Base-by-base conservation (phyloP, 2,113 vertebrate genomes). In the Scortum barcoo region DNA sequence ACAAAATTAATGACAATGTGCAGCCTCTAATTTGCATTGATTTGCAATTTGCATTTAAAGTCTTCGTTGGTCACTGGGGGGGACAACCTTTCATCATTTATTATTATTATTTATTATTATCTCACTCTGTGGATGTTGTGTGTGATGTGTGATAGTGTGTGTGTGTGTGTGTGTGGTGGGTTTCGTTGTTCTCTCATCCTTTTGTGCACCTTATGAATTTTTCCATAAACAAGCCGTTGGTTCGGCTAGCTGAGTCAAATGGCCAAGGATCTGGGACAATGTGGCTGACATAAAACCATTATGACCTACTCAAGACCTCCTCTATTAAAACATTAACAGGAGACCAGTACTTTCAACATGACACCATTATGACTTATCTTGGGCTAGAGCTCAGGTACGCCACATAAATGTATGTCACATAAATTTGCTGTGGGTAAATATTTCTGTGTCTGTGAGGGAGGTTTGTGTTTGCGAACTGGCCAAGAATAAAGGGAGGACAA, bases 401-500 rank as follows among this genome's bases (percentile, higher is more conserved):
- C 63, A 58, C 84, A 87, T 85, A 91, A 91, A 86, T 33, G 91
- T 89, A 70, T 93, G 90, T 93, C 94, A 93, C 94, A 96, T 95
- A 94, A 93, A 93, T 96, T 96, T 95, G 92, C 95, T 92, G 79
- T 57, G 81, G 88, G 96, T 96, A 96, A 96, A 97, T 96, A 95
- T 91, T 89, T 92, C 81, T 96, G 93, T 91, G 92, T 89, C 84
- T 85, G 72, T 92, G 72, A 80, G 77, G 65, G 95, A 94, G 95
- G 92, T 95, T 93, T 90, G 93, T 88, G 87, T 89, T 85, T 91
- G 88, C 22, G 57, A 95, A 86, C 72, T 81, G 69, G 66, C 78
- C 77, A 76, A 86, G 89, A 89, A 91, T 92, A 86, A 92, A 96
- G 93, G 95, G 94, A 92, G 93, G 94, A 93, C 58, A 93, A 96